Base-by-base conservation (phyloP, 2,113 vertebrate genomes). In the Pagrus major region DNA sequence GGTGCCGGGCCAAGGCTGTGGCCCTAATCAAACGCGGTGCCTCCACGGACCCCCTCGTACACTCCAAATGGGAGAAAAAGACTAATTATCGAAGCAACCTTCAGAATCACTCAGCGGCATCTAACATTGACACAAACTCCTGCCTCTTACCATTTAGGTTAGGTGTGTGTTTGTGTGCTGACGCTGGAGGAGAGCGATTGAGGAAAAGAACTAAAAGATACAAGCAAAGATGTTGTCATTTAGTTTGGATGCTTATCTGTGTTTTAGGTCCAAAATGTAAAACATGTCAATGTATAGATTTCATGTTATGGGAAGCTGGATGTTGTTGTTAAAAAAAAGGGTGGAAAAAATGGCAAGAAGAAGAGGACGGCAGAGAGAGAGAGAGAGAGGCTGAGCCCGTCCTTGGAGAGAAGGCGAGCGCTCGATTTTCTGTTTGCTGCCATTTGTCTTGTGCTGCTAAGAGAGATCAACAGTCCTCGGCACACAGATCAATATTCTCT, bases 401-500 rank as follows among this genome's bases (percentile, higher is more conserved):
- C 97, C 96, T 98, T 96, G 96, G 97, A 97, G 97, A 95, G 94
- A 84, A 95, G 85, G 82, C 74, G 37, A 88, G 65, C 93, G 90
- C 94, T 97, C 95, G 86, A 96, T 97, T 96, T 97, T 96, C 93
- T 96, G 95, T 96, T 97, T 96, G 95, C 95, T 94, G 94, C 96
- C 95, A 97, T 98, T 97, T 98, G 97, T 99, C 97, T 97, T 97
- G 93, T 93, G 94, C 94, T 93, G 94, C 96, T 97, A 96, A 95
- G 95, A 96, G 96, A 97, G 96, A 98, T 97, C 97, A 98, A 97
- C 97, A 96, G 96, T 97, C 97, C 96, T 97, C 96, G 95, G 95
- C 96, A 96, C 96, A 96, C 95, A 96, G 96, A 98, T 99, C 97
- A 96, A 98, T 98, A 98, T 96, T 97, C 97, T 96, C 95, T 97